phyloP scores from a whole-genome alignment of 1,140 invertebrate species.

The Chionoecetes opilio region DNA sequence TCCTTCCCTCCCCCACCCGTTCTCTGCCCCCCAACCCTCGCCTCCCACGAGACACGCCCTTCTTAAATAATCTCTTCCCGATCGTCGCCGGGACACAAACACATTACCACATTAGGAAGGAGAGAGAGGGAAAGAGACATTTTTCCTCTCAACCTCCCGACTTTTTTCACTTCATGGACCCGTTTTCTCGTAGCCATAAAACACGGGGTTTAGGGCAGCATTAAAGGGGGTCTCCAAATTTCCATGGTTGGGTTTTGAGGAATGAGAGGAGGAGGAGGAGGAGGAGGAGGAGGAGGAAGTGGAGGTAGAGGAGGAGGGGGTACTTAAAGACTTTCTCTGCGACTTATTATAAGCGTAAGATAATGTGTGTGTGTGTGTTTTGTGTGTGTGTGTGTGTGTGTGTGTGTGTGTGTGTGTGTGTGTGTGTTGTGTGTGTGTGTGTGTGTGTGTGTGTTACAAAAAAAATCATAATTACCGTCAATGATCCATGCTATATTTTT shows the following conservation, averaged over 20 bases:
- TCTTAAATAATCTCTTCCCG: background rate
- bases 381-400: slow-evolving; percentile 8
- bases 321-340: background rate
- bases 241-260: background rate
- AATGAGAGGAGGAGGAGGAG: background rate
- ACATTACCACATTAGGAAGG: slow-evolving; percentile 29
- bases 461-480: background rate
- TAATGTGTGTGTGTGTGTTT: background rate
- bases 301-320: background rate
- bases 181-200: background rate
- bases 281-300: background rate
- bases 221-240: background rate
- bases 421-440: slow-evolving; percentile 13
- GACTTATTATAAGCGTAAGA: background rate
- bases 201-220: background rate
- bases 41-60: background rate
- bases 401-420: slow-evolving; percentile 8
- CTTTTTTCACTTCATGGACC: background rate
- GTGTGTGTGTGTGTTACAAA: background rate
- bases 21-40: background rate
- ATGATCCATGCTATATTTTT: background rate
- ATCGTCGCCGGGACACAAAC: background rate
- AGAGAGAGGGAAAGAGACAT: background rate
- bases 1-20: too few species aligned
- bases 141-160: background rate